Percentiles rank a stretch among this genome's conserved stretches.
phyloP scores from a whole-genome alignment of 2,888 invertebrate genomes.

The Cyaniris semiargus region DNA sequence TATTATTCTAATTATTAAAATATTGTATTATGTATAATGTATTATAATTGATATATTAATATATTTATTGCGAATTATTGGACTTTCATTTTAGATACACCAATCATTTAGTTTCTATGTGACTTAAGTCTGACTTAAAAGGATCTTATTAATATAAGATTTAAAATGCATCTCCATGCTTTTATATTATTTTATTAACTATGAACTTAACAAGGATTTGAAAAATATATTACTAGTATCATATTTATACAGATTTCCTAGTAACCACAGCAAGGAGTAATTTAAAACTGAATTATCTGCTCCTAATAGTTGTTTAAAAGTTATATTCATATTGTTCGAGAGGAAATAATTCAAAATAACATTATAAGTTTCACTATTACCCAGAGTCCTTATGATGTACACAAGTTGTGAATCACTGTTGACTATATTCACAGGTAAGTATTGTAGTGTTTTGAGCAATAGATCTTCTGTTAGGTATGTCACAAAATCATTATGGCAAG shows the following conservation, averaged over 20 bases:
- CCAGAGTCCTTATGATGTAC: slow-evolving; percentile 56
- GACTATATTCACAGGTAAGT: slow-evolving; percentile 44
- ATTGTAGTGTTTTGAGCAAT: slow-evolving; percentile 46
- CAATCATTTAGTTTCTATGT: neutral
- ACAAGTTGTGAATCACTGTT: slow-evolving; percentile 44
- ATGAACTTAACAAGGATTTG: slow-evolving; percentile 36
- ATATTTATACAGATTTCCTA: slow-evolving; percentile 60
- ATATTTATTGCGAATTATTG: slow-evolving; percentile 68
- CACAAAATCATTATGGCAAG: slow-evolving; percentile 58
- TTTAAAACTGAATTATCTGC: slow-evolving; percentile 43
- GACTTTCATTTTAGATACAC: slow-evolving; percentile 43
- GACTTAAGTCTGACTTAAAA: neutral
- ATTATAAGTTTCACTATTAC: slow-evolving; percentile 52
- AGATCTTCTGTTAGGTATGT: slow-evolving; percentile 45
- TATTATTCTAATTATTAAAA: slow-evolving; percentile 66
- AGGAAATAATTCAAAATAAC: slow-evolving; percentile 49
- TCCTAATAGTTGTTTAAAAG: slow-evolving; percentile 46
- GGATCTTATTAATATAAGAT: neutral
- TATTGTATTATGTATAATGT: slow-evolving; percentile 57
- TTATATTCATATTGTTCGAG: slow-evolving; percentile 43
- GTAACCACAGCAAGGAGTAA: slow-evolving; percentile 57
- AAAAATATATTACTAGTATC: slow-evolving; percentile 49
- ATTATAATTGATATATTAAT: slow-evolving; percentile 73
- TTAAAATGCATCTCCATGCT: neutral
- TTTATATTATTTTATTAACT: neutral